These are phyloP conservation scores for Arrhopalites spinosus DNA, from an alignment of 2,888 invertebrate species.

Conservation along the genomic window DNA sequence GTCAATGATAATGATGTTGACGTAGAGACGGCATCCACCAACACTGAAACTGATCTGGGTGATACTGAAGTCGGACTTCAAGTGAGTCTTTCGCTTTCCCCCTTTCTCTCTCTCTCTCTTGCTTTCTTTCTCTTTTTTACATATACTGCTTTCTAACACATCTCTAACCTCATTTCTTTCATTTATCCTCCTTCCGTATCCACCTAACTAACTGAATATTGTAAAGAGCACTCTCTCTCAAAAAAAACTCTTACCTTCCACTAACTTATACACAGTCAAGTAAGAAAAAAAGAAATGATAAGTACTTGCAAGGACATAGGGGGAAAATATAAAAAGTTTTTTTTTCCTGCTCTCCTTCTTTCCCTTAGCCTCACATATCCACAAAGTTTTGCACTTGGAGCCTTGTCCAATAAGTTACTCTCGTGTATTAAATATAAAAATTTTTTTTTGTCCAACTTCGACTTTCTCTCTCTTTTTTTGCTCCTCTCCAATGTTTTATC, in stretches of 20 bases:
- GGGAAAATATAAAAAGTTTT: neutral
- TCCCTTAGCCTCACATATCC: neutral
- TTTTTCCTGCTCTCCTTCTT: neutral
- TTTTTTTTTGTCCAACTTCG: conserved; percentile 19
- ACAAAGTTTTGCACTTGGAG: conserved; percentile 3
- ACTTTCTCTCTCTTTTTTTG: conserved; percentile 15
- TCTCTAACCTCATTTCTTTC: neutral
- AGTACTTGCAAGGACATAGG: neutral
- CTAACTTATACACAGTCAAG: too few relatives aligned
- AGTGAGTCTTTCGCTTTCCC: conserved; percentile 45
- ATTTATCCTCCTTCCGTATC: neutral
- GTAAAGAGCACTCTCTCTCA: too few relatives aligned
- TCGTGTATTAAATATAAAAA: conserved; percentile 27
- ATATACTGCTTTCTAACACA: too few relatives aligned
- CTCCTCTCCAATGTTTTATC: conserved; percentile 2
- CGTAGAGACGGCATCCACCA: conserved; percentile 58
- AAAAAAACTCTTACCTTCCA: too few relatives aligned
- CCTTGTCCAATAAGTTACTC: conserved; percentile 22
- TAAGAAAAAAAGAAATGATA: too few relatives aligned
- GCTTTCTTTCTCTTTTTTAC: neutral
- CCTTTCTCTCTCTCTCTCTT: neutral
- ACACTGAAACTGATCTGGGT: conserved; percentile 66
- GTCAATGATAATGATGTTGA: conserved; percentile 62
- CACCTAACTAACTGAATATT: neutral
- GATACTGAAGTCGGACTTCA: conserved; percentile 60